phyloP scores from a whole-genome alignment of 1,140 invertebrate genomes.

The Riptortus pedestris region DNA sequence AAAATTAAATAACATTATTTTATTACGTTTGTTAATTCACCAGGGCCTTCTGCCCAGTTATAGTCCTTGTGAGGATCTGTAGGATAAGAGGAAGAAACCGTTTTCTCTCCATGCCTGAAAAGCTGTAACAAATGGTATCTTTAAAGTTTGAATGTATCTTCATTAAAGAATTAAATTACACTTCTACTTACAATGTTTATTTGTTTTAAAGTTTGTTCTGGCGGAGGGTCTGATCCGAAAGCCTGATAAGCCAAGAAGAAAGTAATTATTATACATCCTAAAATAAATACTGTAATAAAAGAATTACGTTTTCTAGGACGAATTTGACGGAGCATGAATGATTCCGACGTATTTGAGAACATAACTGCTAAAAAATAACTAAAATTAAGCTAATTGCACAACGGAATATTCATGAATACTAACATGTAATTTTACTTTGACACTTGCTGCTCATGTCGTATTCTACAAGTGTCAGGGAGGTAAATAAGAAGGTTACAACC shows the following conservation, averaged over 20 bases:
- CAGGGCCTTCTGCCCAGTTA: constrained; percentile 64
- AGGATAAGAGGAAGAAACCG: constrained; percentile 60
- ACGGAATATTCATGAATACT: too few relatives aligned
- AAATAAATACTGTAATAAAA: constrained; percentile 17
- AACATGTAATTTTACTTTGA: too few relatives aligned
- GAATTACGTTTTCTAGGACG: constrained; percentile 6
- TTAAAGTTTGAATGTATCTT: too few relatives aligned
- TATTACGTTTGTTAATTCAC: constrained; percentile 56
- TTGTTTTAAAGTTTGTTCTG: neutral
- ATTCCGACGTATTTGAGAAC: constrained; percentile 1
- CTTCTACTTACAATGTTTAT: constrained; percentile 14
- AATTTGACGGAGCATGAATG: neutral
- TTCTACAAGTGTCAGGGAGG: constrained; percentile 6
- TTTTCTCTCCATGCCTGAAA: constrained; percentile 74
- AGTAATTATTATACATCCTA: constrained; percentile 9
- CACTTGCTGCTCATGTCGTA: too few relatives aligned
- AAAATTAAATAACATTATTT: neutral
- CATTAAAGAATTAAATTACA: too few relatives aligned
- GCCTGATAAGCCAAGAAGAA: constrained; percentile 15
- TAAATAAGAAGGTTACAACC: constrained; percentile 3
- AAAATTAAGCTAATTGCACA: too few relatives aligned
- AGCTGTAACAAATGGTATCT: too few relatives aligned
- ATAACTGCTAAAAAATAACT: too few relatives aligned
- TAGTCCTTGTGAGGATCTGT: constrained; percentile 61
- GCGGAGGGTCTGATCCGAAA: neutral